Conservation (phyloP, 1,140 invertebrate genomes). For the Sitobion miscanthi region DNA sequence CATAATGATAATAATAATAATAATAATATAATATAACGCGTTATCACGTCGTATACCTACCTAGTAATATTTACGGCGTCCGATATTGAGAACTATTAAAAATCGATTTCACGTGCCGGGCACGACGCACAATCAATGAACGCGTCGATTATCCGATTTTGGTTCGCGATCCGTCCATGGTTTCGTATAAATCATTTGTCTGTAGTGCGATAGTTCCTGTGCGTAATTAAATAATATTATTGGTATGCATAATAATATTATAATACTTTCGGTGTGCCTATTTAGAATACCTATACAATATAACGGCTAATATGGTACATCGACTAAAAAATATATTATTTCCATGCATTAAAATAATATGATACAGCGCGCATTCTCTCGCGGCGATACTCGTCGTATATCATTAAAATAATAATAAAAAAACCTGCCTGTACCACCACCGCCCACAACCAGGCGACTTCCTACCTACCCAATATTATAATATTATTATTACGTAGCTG, state of each 20-base stretch:
- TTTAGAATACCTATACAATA: not conserved
- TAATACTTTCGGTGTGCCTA: not conserved
- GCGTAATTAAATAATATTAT: not conserved
- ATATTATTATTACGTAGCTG: too few species aligned
- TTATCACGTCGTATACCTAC: not conserved
- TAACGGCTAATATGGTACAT: not conserved
- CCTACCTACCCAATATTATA: too few species aligned
- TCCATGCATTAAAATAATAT: not conserved
- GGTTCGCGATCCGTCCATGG: not conserved
- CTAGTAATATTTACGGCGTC: not conserved
- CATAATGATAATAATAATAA: not conserved
- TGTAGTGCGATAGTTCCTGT: not conserved
- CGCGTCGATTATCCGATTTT: not conserved
- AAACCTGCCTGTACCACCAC: not conserved
- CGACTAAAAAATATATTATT: not conserved
- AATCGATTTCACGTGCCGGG: not conserved
- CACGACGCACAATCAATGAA: not conserved
- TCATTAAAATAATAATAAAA: not conserved
- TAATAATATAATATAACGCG: not conserved
- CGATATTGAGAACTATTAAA: not conserved
- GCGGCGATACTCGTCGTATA: not conserved
- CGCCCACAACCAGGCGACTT: not conserved
- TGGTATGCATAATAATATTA: too few species aligned
- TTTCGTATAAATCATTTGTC: not conserved
- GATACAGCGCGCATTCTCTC: not conserved